Conservation (phyloP, 1,140 invertebrate genomes). For the Dinothrombium tinctorium region DNA sequence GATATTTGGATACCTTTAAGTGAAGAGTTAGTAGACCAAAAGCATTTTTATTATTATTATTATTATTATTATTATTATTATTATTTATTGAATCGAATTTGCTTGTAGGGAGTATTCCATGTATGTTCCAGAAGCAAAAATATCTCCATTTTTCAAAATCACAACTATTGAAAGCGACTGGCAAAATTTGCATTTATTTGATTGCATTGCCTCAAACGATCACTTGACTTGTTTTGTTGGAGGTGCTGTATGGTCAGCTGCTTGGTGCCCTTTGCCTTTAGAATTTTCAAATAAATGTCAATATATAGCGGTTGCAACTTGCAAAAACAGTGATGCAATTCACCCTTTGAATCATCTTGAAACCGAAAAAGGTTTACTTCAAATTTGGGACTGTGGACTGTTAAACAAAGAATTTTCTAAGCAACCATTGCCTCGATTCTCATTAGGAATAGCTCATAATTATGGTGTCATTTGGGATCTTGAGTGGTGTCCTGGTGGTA, state of each 20-base stretch:
- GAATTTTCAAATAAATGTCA: slow-evolving; percentile 20
- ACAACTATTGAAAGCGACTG: too few species aligned
- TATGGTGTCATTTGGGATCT: slow-evolving; percentile 39
- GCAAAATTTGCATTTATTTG: slow-evolving; percentile 1
- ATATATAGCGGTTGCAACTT: slow-evolving; percentile 29
- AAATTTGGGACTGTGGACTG: slow-evolving; percentile 32
- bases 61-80: too few species aligned
- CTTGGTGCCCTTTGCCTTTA: slow-evolving; percentile 34
- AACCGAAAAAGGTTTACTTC: slow-evolving; percentile 26
- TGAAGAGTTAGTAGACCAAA: too few species aligned
- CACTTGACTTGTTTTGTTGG: slow-evolving; percentile 30
- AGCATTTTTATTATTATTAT: too few species aligned
- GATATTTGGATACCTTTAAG: too few species aligned
- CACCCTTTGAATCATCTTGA: slow-evolving; percentile 20
- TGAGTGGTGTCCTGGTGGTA: slow-evolving; percentile 47
- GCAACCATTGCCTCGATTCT: slow-evolving; percentile 19
- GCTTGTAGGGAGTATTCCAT: too few species aligned
- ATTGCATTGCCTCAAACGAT: not conserved
- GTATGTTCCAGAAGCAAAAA: too few species aligned
- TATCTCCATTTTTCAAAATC: too few species aligned
- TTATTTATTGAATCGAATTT: too few species aligned
- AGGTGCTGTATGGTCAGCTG: slow-evolving; percentile 30
- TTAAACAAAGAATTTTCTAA: slow-evolving; percentile 16
- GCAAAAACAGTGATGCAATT: too few species aligned
- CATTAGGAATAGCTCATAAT: slow-evolving; percentile 33